Evolutionary conservation across 2,113 vertebrate genomes (phyloP).

Genomic region (Phyllopteryx taeniolatus): DNA sequence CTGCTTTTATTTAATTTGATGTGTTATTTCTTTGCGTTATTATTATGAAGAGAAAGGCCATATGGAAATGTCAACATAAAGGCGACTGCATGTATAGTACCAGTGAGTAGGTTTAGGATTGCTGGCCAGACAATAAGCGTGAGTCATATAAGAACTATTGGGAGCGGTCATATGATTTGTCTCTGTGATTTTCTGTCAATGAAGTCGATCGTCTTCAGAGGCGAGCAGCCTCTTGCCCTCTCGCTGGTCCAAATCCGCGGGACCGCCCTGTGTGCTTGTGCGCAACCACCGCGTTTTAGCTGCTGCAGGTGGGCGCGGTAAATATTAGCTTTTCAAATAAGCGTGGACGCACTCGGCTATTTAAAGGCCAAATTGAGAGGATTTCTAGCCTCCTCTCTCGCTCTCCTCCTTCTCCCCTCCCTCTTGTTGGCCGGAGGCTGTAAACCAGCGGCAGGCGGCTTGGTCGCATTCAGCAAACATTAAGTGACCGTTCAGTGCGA

Average conservation of each 20-base stretch:
- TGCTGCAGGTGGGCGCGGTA: constrained; percentile 66
- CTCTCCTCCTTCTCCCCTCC: not conserved
- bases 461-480: constrained; percentile 67
- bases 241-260: constrained; percentile 28
- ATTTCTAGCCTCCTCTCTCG: constrained; percentile 20
- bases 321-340: constrained; percentile 76
- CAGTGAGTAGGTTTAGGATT: not conserved
- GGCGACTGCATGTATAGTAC: not conserved
- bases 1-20: not conserved
- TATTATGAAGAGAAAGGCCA: not conserved
- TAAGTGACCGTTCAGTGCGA: constrained; percentile 61
- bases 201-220: not conserved
- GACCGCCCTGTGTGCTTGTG: constrained; percentile 21
- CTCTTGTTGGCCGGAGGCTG: constrained; percentile 52
- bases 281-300: constrained; percentile 36
- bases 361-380: constrained; percentile 68
- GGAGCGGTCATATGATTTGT: not conserved
- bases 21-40: too few species aligned
- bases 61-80: not conserved
- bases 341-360: constrained; percentile 65
- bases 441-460: constrained; percentile 62
- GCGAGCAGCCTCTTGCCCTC: constrained; percentile 49
- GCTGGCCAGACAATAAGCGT: not conserved
- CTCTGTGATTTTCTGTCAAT: not conserved
- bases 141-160: not conserved